phyloP scores from a whole-genome alignment of 2,797 vertebrate genomes.

The Microctenopoma lineatum region DNA sequence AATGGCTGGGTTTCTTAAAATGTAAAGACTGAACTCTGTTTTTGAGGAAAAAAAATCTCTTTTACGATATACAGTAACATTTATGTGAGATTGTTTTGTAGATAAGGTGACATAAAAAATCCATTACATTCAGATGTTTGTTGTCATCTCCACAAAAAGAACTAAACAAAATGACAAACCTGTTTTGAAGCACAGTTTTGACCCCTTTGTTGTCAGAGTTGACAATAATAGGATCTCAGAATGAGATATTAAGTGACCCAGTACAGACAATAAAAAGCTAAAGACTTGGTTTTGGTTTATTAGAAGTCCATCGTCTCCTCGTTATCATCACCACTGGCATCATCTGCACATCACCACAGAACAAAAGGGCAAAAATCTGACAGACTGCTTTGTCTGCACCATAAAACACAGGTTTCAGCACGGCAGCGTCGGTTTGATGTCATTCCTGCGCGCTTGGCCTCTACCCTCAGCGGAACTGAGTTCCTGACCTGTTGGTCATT shows the following conservation, averaged over 20 bases:
- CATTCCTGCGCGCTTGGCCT: constrained; percentile 62
- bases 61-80: constrained; percentile 2
- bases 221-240: constrained; percentile 13
- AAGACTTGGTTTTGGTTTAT: neutral
- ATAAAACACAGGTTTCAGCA: constrained; percentile 26
- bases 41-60: neutral
- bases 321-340: constrained; percentile 9
- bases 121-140: constrained; percentile 37
- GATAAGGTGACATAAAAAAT: constrained; percentile 23
- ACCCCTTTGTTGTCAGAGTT: constrained; percentile 6
- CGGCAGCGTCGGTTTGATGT: constrained; percentile 62
- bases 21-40: neutral
- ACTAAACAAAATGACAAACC: neutral
- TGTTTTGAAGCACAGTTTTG: constrained; percentile 7
- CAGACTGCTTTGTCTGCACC: constrained; percentile 17
- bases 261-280: constrained; percentile 3
- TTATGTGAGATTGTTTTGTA: constrained; percentile 5
- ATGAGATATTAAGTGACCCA: neutral
- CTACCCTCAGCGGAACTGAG: constrained; percentile 76
- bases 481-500: constrained; percentile 79
- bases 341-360: neutral
- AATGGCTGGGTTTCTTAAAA: neutral
- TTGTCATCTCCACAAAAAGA: constrained; percentile 15
- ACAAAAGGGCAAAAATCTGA: constrained; percentile 16
- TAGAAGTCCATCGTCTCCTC: constrained; percentile 23